These are phyloP conservation scores for Watsonalla cultraria DNA, from an alignment of 2,888 invertebrate genomes.

Conservation along the genomic window DNA sequence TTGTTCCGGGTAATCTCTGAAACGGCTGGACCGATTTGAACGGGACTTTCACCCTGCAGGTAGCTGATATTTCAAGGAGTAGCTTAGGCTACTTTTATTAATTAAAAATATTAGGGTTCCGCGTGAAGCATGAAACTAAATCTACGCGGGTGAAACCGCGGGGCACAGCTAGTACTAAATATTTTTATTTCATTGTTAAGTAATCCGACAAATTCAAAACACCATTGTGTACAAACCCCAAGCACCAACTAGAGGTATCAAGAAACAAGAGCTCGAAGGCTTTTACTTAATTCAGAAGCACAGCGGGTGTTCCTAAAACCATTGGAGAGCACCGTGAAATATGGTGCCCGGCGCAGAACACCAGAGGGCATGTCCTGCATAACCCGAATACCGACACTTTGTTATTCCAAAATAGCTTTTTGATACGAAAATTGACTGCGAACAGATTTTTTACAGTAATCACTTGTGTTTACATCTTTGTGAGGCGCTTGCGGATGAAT, in stretches of 20 bases:
- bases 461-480: not conserved
- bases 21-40: too few relatives aligned
- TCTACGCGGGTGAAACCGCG: too few relatives aligned
- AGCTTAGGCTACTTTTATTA: too few relatives aligned
- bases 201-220: not conserved
- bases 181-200: not conserved
- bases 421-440: conserved; percentile 39
- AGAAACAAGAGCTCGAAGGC: conserved; percentile 83
- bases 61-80: too few relatives aligned
- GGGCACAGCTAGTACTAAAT: too few relatives aligned
- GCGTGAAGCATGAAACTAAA: too few relatives aligned
- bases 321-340: conserved; percentile 70
- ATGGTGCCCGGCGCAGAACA: conserved; percentile 59
- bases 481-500: too few relatives aligned
- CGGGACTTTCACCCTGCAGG: too few relatives aligned
- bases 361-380: conserved; percentile 67
- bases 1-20: too few relatives aligned
- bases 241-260: conserved; percentile 64
- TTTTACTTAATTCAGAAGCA: conserved; percentile 86
- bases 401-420: conserved; percentile 35
- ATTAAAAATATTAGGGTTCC: too few relatives aligned
- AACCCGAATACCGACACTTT: conserved; percentile 57
- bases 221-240: conserved; percentile 31
- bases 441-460: conserved; percentile 7
- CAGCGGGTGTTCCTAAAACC: conserved; percentile 82